Evolutionary conservation across 2,113 vertebrate genomes (phyloP), one percentile per base, ranked within the genome.

Genomic region (Coptodon rendalli): DNA sequence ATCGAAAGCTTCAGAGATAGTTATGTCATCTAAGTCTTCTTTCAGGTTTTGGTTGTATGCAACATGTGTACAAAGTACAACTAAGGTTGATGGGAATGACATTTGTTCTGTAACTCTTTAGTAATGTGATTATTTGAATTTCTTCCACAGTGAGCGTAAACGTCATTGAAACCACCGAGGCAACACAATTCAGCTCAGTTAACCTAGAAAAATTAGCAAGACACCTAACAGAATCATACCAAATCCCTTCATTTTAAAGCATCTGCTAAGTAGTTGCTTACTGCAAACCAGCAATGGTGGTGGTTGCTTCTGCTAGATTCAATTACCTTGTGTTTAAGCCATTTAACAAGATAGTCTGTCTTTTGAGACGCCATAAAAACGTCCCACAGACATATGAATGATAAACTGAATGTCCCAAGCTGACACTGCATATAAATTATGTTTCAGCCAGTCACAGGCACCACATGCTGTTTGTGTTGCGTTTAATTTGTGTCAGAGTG

Each of bases 381-480:
- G 6, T 85, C 78, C 27, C n/a, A 66, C 27, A 45, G 31, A 19
- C 12, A 19, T 13, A n/a, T 50, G 6, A 79, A 31, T 14, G 14
- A 31, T 19, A 52, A 22, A 8, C n/a, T 38, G 36, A 79, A 8
- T 22, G 59, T 73, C 16, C 22, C 43, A 56, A 11, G 7, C 34
- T n/a, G 27, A 81, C 54, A 8, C 17, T 10, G 34, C 17, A 52
- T 38, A 53, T 38, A 24, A 81, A 31, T 81, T 66, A 34, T 82
- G 53, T 81, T 50, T 90, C 45, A 88, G 36, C 27, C 86, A 87
- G 80, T 45, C 45, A 66, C 43, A 81, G 89, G 91, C n/a, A 85
- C 56, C 19, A 50, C 81, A 87, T 81, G 86, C 10, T 85, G 89
- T 91, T 86, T 76, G 45, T 71, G 29, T 85, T 82, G 56, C 31